Percentiles rank a stretch among this genome's conserved stretches.
phyloP scores from a whole-genome alignment of 1,140 invertebrate species.

The Drosophila nikananu region DNA sequence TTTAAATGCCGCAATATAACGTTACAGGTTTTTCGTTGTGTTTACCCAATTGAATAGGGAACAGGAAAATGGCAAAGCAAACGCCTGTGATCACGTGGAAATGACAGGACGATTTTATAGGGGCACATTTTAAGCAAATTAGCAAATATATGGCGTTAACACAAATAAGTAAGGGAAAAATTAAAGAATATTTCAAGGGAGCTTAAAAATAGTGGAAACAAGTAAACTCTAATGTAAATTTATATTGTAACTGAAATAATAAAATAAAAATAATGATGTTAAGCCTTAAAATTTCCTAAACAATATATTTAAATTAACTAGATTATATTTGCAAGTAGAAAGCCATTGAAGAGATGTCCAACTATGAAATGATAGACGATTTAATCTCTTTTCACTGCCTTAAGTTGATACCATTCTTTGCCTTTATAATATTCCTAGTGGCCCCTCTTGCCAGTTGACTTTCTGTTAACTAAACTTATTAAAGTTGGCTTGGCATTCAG shows the following conservation, averaged over 20 bases:
- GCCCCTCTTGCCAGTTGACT: conserved; percentile 9
- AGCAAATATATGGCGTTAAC: background rate
- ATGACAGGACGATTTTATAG: conserved; percentile 23
- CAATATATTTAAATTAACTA: too few species aligned
- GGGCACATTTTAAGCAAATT: conserved; percentile 18
- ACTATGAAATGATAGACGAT: too few species aligned
- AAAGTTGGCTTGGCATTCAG: conserved; percentile 35
- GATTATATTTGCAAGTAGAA: background rate
- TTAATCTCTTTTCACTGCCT: background rate
- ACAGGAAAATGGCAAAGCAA: conserved; percentile 18
- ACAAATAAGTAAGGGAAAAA: conserved; percentile 8
- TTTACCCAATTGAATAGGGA: conserved; percentile 20
- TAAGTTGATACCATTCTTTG: background rate
- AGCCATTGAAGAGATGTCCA: background rate
- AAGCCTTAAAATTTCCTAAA: too few species aligned
- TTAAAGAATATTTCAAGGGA: background rate
- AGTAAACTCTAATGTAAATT: background rate
- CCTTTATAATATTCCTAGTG: background rate
- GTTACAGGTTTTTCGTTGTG: conserved; percentile 39
- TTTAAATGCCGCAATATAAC: conserved; percentile 68
- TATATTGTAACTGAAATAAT: background rate
- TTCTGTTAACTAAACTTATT: conserved; percentile 44
- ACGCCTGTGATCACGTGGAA: background rate
- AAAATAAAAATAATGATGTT: too few species aligned
- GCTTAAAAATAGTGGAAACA: background rate